Conservation (phyloP, 2,113 vertebrate species). For the Aepyceros melampus region DNA sequence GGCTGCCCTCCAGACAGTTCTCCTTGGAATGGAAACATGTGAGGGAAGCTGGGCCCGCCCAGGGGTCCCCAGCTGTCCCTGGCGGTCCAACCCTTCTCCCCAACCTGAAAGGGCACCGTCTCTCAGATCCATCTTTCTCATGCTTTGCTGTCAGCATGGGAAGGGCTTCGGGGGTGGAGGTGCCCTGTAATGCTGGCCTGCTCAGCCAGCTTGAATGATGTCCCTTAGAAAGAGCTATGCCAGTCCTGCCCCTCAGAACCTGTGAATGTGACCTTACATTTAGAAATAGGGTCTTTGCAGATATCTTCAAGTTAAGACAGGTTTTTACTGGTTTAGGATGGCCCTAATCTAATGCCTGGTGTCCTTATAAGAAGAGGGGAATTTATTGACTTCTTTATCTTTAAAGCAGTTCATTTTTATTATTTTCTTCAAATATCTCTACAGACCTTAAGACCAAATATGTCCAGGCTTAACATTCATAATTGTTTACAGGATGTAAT, state of each 20-base stretch:
- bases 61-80: background rate
- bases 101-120: background rate
- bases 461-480: background rate
- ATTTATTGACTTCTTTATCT: background rate
- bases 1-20: background rate
- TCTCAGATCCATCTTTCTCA: background rate
- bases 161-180: background rate
- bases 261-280: background rate
- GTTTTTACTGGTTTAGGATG: background rate
- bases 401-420: background rate
- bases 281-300: background rate
- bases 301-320: too few relatives aligned
- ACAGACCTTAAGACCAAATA: background rate
- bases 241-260: background rate
- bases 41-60: too few relatives aligned
- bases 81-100: background rate
- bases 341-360: background rate
- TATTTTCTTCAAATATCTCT: slow-evolving; percentile 21
- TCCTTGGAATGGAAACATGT: background rate
- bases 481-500: background rate
- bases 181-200: too few relatives aligned
- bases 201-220: background rate
- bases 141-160: background rate
- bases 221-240: background rate
- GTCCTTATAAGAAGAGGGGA: background rate